Evolutionary conservation across 2,797 vertebrate species (phyloP).

Genomic region (Clarias platycephalus): DNA sequence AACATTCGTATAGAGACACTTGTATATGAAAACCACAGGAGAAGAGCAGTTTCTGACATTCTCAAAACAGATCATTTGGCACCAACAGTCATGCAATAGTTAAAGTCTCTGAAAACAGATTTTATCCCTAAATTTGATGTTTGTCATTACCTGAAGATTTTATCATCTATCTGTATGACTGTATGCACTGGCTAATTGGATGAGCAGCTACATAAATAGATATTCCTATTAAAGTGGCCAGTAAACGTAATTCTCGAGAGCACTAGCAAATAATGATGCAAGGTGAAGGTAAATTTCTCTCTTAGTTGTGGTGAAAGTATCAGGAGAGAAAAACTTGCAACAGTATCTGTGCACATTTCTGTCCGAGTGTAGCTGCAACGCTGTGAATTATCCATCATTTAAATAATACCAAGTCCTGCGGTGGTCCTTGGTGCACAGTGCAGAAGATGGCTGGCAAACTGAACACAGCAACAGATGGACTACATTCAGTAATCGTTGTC

Average conservation of each 20-base stretch:
- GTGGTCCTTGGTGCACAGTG: not conserved
- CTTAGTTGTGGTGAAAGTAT: not conserved
- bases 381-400: not conserved
- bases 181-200: not conserved
- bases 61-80: not conserved
- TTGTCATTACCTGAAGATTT: not conserved
- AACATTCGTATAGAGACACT: too few species aligned
- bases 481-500: not conserved
- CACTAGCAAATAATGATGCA: too few species aligned
- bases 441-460: not conserved
- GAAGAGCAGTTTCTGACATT: not conserved
- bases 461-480: not conserved
- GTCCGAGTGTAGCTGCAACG: not conserved
- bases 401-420: not conserved
- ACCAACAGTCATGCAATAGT: not conserved
- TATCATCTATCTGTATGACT: not conserved
- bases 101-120: not conserved
- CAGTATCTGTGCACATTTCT: not conserved
- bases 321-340: not conserved
- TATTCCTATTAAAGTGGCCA: constrained; percentile 6
- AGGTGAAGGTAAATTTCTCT: not conserved
- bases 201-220: not conserved
- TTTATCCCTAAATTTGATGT: not conserved
- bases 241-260: not conserved
- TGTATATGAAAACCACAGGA: not conserved